Evolutionary conservation across 2,888 invertebrate species (phyloP).

Genomic region (Timema cristinae): DNA sequence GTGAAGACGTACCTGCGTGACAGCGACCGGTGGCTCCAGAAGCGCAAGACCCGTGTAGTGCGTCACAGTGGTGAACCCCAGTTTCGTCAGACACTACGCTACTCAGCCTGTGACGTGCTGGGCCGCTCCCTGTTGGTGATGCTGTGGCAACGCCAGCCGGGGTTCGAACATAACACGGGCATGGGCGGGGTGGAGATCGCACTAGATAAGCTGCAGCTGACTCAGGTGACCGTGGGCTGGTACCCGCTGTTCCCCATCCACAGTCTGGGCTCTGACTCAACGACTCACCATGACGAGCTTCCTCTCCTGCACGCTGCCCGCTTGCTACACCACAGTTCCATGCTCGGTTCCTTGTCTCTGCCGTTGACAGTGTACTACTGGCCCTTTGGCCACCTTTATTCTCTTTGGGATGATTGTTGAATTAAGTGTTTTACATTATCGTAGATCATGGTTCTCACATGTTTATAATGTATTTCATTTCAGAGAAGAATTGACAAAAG

Average conservation of each 20-base stretch:
- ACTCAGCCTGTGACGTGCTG: slow-evolving; percentile 53
- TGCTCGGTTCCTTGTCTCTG: too few species aligned
- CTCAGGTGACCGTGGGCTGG: slow-evolving; percentile 82
- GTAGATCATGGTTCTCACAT: too few species aligned
- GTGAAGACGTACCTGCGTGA: slow-evolving; percentile 90
- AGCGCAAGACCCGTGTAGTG: slow-evolving; percentile 84
- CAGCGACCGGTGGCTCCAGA: slow-evolving; percentile 83
- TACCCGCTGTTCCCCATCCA: slow-evolving; percentile 87
- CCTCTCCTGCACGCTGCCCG: neutral
- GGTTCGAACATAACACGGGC: slow-evolving; percentile 76
- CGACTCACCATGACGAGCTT: slow-evolving; percentile 44
- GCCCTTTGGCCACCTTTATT: too few species aligned
- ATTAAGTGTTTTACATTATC: too few species aligned
- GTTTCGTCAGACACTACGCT: slow-evolving; percentile 84
- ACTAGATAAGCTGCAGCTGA: slow-evolving; percentile 74
- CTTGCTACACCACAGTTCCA: neutral
- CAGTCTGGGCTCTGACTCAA: slow-evolving; percentile 66
- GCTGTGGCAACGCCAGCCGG: slow-evolving; percentile 88
- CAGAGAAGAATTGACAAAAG: too few species aligned
- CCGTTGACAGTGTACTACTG: too few species aligned
- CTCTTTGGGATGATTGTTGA: too few species aligned
- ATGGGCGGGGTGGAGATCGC: slow-evolving; percentile 84
- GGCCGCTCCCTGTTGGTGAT: slow-evolving; percentile 78
- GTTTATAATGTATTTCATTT: too few species aligned
- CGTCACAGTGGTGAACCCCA: slow-evolving; percentile 79